Evolutionary conservation across 2,113 vertebrate genomes (phyloP).

Genomic region (Daphoenositta chrysoptera): DNA sequence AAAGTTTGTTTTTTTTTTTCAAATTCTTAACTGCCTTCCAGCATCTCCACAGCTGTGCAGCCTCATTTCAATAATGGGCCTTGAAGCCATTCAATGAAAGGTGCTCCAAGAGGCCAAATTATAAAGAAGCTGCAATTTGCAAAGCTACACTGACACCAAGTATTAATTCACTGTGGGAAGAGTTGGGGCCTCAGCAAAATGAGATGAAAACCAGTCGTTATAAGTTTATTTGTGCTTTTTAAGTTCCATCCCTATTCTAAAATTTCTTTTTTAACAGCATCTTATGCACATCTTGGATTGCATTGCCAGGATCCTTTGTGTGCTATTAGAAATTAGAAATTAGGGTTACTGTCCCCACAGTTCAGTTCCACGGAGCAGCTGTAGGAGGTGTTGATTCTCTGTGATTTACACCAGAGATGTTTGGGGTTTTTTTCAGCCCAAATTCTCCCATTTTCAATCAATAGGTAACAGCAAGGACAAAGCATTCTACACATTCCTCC

Average conservation of each 20-base stretch:
- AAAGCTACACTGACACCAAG: background rate
- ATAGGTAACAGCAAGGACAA: background rate
- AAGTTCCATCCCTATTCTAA: background rate
- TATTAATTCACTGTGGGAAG: background rate
- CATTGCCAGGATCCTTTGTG: background rate
- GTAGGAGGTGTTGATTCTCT: background rate
- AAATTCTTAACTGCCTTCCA: background rate
- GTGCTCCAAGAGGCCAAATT: background rate
- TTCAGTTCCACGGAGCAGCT: background rate
- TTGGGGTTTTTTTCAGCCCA: background rate
- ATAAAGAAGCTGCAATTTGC: background rate
- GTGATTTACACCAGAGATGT: background rate
- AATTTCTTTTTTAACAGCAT: background rate
- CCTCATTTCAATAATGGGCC: background rate
- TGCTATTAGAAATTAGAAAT: background rate
- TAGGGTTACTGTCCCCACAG: background rate
- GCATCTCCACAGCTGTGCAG: background rate
- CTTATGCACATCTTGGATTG: background rate
- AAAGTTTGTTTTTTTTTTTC: accelerated
- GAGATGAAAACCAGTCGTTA: background rate
- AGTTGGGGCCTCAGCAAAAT: background rate
- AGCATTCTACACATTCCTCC: background rate
- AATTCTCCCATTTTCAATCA: background rate
- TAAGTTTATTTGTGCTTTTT: background rate
- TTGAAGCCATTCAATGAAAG: background rate